A percentile compares a stretch with the other conserved stretches of the same genome.
phyloP scores from a whole-genome alignment of 2,888 invertebrate genomes.

The Petrophora chlorosata region DNA sequence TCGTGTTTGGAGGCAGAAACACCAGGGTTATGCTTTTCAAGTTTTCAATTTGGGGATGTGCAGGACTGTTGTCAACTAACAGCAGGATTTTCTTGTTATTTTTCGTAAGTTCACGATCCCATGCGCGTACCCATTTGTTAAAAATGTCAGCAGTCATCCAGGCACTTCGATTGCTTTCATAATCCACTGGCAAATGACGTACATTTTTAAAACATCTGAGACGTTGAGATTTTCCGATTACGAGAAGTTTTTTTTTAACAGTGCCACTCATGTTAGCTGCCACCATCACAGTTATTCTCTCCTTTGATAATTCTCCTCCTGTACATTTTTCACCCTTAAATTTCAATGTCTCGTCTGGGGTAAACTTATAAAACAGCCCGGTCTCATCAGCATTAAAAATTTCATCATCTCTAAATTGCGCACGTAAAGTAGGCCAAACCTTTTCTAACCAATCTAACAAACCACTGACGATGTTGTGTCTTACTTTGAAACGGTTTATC shows the following conservation, averaged over 20 bases:
- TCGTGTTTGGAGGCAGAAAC: neutral
- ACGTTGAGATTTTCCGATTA: conserved; percentile 26
- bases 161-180: conserved; percentile 22
- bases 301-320: conserved; percentile 21
- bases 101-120: neutral
- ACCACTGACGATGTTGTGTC: too few species aligned
- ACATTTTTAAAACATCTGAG: conserved; percentile 25
- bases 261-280: conserved; percentile 21
- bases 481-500: too few species aligned
- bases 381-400: conserved; percentile 24
- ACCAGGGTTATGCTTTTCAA: too few species aligned
- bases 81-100: neutral
- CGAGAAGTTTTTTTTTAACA: conserved; percentile 22
- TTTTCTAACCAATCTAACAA: too few species aligned
- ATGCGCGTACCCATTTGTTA: neutral
- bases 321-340: conserved; percentile 18
- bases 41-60: neutral
- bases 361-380: conserved; percentile 19
- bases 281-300: conserved; percentile 18
- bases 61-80: neutral
- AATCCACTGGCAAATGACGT: conserved; percentile 21
- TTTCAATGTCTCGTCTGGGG: conserved; percentile 20
- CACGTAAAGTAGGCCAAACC: too few species aligned
- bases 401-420: too few species aligned
- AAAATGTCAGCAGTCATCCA: conserved; percentile 16